Base-by-base conservation (phyloP, 2,113 vertebrate species). In the Oenanthe melanoleuca region DNA sequence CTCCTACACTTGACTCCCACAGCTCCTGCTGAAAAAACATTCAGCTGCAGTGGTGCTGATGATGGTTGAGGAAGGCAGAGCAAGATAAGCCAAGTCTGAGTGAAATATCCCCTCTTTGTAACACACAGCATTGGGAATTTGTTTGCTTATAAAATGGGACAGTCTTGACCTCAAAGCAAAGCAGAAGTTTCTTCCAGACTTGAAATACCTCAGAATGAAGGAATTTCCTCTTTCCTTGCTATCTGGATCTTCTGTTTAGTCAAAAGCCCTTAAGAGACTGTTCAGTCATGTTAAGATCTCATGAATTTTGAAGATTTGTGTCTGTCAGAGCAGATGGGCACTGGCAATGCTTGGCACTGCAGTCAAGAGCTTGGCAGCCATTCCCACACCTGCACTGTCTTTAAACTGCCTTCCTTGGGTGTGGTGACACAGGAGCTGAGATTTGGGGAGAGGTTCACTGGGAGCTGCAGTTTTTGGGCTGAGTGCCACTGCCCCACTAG, bases 51-150 rank as follows among this genome's bases (percentile, higher is more conserved):
- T 33, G 50, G 13, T 87, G 70, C 22, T 59, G 85, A 2, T 82
- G 85, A 56, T 66, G 66, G 42, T 31, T 80, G 71, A 59, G 69
- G 63, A 92, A 82, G 24, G 55, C 64, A 59, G 60, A 59, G 59
- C 52, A 65, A 69, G 88, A 84, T 80, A 90, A 93, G 56, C 21
- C 28, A 15, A 70, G 40, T 21, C 55, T 94, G 79, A 92, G 72
- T 83, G 71, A 89, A 95, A 92, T 92, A 74, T 77, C 93, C 71
- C 45, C 12, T 63, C 45, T 79, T 94, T 77, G 38, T 86, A 80
- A 37, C 28, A n/a, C 15, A 45, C 7, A 47, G 47, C 21, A 26
- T 17, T 37, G 42, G 12, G 70, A 82, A 37, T 69, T 79, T 69
- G 6, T 55, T 88, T 84, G 17, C 45, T 65, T 7, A 24, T 80